Evolutionary conservation across 2,113 vertebrate species (phyloP).

Genomic region (Pagrus major): DNA sequence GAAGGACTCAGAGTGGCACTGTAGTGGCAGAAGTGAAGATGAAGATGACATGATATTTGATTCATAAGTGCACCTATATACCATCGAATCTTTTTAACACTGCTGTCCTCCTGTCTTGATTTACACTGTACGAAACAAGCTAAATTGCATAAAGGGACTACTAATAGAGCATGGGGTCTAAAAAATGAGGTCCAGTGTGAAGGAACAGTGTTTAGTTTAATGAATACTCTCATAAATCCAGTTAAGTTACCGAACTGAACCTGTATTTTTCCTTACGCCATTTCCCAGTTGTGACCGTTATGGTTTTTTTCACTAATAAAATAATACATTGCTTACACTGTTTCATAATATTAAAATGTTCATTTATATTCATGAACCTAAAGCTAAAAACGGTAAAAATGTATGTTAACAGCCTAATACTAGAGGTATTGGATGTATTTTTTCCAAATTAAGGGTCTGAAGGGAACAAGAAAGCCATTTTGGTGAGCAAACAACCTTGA

Average conservation of each 20-base stretch:
- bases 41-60: constrained; percentile 10
- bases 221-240: constrained; percentile 18
- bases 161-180: not conserved
- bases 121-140: constrained; percentile 19
- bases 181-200: not conserved
- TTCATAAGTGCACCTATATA: not conserved
- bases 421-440: not conserved
- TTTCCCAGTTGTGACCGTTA: not conserved
- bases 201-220: constrained; percentile 33
- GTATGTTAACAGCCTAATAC: not conserved
- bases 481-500: not conserved
- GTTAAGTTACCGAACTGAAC: not conserved
- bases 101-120: constrained; percentile 14
- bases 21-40: not conserved
- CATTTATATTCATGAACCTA: not conserved
- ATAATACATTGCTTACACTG: not conserved
- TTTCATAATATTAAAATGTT: not conserved
- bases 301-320: not conserved
- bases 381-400: not conserved
- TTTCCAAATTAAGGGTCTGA: not conserved
- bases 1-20: constrained; percentile 1
- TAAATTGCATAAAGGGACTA: constrained; percentile 3
- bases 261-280: not conserved
- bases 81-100: not conserved
- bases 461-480: not conserved